Base-by-base conservation (phyloP, 2,113 vertebrate species). In the Petromus typicus region DNA sequence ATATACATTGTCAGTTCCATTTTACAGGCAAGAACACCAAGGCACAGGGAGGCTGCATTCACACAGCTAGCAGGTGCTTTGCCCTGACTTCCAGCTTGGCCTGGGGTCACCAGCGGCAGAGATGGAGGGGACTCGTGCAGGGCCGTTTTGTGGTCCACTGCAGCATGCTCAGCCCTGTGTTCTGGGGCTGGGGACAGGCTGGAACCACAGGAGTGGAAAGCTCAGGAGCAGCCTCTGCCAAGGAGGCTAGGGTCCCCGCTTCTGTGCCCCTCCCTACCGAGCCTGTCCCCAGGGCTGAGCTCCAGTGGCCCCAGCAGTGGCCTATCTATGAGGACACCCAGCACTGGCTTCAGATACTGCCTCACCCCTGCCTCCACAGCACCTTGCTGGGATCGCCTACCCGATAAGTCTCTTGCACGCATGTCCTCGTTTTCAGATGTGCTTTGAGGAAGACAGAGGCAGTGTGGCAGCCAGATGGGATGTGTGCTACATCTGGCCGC, bases 281-380 rank as follows among this genome's bases (percentile, higher is more conserved):
- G 37, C 64, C 37, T 59, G 10, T n/a, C 67, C 45, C 9, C n/a
- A 18, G 73, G 30, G 16, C 25, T 59, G 63, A 92, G n/a, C 69
- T 64, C 57, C 40, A 54, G 88, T 18, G 75, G 61, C 34, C 54
- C 11, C 11, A 37, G 16, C 56, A 27, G 69, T 51, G 23, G 17
- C 22, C 23, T 30, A 5, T 32, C 81, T 12, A 0, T 17, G 14
- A 40, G 17, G 11, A 56, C 20, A 23, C 0, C n/a, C 10, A 59
- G 8, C 16, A 11, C 2, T 69, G 64, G 14, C 69, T 64, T 76
- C 57, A 32, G 92, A 59, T 32, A 40, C 37, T 61, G 45, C 83
- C 51, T n/a, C 8, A 12, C 69, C 89, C 82, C 22, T 2, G 0
- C 51, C 8, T 37, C 40, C 13, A 25, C 2, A 11, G 48, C 59